phyloP scores from a whole-genome alignment of 2,888 invertebrate genomes.

The Brenthis daphne region DNA sequence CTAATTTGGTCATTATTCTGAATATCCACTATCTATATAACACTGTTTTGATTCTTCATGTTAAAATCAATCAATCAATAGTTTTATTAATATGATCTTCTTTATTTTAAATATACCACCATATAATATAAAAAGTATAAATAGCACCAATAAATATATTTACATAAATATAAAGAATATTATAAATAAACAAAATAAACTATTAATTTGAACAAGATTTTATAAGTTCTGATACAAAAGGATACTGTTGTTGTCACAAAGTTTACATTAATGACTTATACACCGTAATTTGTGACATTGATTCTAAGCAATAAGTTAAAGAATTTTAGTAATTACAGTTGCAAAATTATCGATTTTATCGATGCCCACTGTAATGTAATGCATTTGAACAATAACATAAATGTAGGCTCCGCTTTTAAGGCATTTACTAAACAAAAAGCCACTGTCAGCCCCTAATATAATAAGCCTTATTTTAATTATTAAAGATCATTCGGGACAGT shows the following conservation, averaged over 20 bases:
- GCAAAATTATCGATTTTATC: slow-evolving; percentile 43
- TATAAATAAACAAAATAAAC: slow-evolving; percentile 14
- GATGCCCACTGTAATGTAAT: slow-evolving; percentile 38
- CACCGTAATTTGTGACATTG: slow-evolving; percentile 7
- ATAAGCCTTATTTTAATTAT: slow-evolving; percentile 64
- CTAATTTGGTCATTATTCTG: slow-evolving; percentile 57
- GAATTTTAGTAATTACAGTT: slow-evolving; percentile 25
- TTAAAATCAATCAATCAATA: slow-evolving; percentile 31
- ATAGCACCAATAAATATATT: neutral
- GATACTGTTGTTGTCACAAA: slow-evolving; percentile 1
- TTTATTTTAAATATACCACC: slow-evolving; percentile 34
- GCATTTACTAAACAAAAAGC: slow-evolving; percentile 64
- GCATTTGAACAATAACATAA: slow-evolving; percentile 36
- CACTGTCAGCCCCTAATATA: slow-evolving; percentile 72
- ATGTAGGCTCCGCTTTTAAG: slow-evolving; percentile 40
- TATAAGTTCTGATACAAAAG: neutral
- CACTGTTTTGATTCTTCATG: slow-evolving; percentile 41
- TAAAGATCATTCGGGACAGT: slow-evolving; percentile 65
- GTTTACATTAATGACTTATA: slow-evolving; percentile 5
- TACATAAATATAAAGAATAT: slow-evolving; percentile 22
- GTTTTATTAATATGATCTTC: slow-evolving; percentile 30
- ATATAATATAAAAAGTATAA: slow-evolving; percentile 12
- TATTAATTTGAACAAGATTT: slow-evolving; percentile 12
- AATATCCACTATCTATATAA: slow-evolving; percentile 41
- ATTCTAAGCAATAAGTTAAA: slow-evolving; percentile 18